phyloP scores from a whole-genome alignment of 2,888 invertebrate genomes.

The Polyommatus icarus region DNA sequence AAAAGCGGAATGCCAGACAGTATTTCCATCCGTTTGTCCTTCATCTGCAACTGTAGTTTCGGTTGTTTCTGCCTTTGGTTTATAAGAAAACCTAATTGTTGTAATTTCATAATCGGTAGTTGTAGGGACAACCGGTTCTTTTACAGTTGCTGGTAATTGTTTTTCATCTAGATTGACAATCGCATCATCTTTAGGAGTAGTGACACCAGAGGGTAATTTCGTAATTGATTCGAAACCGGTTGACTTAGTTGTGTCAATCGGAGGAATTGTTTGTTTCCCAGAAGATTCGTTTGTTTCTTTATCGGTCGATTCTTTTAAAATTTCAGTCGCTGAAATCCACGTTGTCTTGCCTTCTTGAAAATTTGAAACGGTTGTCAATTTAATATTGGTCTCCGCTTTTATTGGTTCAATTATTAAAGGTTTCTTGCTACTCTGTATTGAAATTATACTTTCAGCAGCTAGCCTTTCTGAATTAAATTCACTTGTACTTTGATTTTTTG shows the following conservation, averaged over 20 bases:
- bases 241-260: constrained; percentile 60
- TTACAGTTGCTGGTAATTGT: constrained; percentile 52
- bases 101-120: constrained; percentile 69
- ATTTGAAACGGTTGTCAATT: constrained; percentile 6
- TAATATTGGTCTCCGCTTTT: constrained; percentile 33
- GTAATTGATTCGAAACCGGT: constrained; percentile 76
- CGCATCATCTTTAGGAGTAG: constrained; percentile 68
- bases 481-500: constrained; percentile 46
- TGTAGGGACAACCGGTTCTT: constrained; percentile 45
- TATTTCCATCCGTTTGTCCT: constrained; percentile 46
- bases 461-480: constrained; percentile 58
- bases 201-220: constrained; percentile 67
- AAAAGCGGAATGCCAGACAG: constrained; percentile 59
- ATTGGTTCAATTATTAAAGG: constrained; percentile 49
- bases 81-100: constrained; percentile 70
- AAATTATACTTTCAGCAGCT: constrained; percentile 64
- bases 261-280: constrained; percentile 55
- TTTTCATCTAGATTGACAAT: constrained; percentile 52
- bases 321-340: constrained; percentile 25
- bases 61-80: constrained; percentile 58
- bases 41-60: constrained; percentile 40
- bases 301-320: constrained; percentile 43
- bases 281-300: constrained; percentile 46
- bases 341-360: constrained; percentile 10
- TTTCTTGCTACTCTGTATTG: constrained; percentile 56